Base-by-base conservation (phyloP, 2,113 vertebrate genomes). In the Ictidomys tridecemlineatus region DNA sequence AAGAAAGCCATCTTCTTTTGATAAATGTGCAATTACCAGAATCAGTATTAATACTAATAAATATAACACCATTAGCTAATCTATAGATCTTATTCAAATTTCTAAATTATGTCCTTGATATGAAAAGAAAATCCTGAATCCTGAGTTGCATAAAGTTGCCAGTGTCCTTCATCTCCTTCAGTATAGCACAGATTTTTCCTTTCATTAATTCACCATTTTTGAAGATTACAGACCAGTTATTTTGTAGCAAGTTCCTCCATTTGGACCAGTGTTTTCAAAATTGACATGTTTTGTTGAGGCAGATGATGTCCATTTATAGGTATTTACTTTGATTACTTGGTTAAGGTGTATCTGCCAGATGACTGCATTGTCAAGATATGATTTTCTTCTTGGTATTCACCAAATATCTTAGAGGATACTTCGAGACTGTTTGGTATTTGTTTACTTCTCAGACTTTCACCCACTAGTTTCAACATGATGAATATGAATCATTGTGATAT, bases 141-240 rank as follows among this genome's bases (percentile, higher is more conserved):
- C 28, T 70, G 85, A 76, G 24, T 91, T 45, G 34, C 14, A 63
- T 74, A 51, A 48, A 77, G 5, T 72, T 85, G 34, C 86, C 61
- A 20, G 32, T 88, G 8, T 94, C 61, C 67, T 61, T 30, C 51
- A 30, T 94, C 14, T 67, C 63, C 30, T 94, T 93, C 79, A 91
- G 73, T 73, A 32, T 69, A 84, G 2, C 65, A 77, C 7, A 48
- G 32, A 7, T 67, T 96, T 45, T 95, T 78, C 51, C 51, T 94
- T 85, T 91, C 16, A 12, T 67, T 34, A 85, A 3, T 83, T 90
- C 74, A 61, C 86, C 13, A 34, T 58, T 76, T 96, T 93, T 95
- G 51, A 76, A 85, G 77, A 53, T 92, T 67, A 56, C 24, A 91
- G 39, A 5, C 34, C 37, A 93, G 8, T 77, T 93, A 65, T 65